Conservation (phyloP, 2,113 vertebrate genomes). For the Raja brachyura region DNA sequence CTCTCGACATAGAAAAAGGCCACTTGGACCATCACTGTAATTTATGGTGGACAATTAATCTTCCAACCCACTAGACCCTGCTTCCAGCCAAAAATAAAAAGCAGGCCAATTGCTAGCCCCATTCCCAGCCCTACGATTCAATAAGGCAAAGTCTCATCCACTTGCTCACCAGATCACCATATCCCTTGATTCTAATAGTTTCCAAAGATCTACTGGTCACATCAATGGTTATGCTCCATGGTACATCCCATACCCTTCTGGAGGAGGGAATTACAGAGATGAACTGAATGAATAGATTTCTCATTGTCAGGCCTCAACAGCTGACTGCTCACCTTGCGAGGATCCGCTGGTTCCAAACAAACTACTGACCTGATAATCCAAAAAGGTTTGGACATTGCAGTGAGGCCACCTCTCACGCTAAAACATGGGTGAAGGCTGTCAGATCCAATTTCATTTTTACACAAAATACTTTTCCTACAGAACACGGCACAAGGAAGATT, state of each 20-base stretch:
- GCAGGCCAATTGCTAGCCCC: background rate
- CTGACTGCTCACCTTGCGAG: background rate
- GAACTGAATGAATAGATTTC: background rate
- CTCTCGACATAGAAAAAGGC: no score
- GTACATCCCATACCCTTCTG: no score
- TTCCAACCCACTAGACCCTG: no score
- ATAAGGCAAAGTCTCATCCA: background rate
- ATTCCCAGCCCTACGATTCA: no score
- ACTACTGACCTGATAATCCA: no score
- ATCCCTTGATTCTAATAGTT: background rate
- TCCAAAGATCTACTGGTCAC: background rate
- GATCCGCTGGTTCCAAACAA: background rate
- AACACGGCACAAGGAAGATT: background rate
- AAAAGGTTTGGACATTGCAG: no score
- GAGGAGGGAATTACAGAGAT: background rate
- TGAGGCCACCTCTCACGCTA: no score
- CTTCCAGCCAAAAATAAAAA: background rate
- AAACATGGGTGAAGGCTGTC: no score
- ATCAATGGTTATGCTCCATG: no score
- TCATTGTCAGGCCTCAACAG: background rate
- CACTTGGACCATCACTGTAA: no score
- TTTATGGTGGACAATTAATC: no score
- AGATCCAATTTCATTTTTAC: no score
- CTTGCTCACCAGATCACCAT: background rate
- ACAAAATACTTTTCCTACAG: background rate